A percentile compares a stretch with the other conserved stretches of the same genome.
Conservation (phyloP, 2,888 invertebrate genomes). For the Dendrolimus houi region DNA sequence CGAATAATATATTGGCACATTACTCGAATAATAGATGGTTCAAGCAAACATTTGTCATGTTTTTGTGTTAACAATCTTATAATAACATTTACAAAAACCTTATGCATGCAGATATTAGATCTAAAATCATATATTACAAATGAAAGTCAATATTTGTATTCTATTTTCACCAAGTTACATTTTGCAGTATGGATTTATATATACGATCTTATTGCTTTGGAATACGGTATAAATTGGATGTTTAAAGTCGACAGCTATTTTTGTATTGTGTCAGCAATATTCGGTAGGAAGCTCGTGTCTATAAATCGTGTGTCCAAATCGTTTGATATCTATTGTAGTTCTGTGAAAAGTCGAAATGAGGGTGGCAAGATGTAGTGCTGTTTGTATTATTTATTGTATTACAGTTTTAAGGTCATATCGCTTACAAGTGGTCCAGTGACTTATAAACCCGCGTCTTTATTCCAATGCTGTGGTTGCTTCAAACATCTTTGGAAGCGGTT, state of each 20-base stretch:
- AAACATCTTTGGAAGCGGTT: no score
- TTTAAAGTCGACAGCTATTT: not conserved
- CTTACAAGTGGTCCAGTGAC: no score
- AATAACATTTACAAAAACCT: slow-evolving; percentile 1
- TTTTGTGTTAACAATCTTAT: slow-evolving; percentile 28
- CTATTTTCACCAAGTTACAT: not conserved
- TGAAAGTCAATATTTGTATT: not conserved
- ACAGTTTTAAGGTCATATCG: not conserved
- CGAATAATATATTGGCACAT: slow-evolving; percentile 68
- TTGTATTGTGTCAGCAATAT: not conserved
- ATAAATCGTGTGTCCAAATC: not conserved
- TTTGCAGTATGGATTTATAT: not conserved
- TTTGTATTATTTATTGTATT: not conserved
- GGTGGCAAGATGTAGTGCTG: not conserved
- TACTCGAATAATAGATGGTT: slow-evolving; percentile 65
- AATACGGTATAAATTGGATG: not conserved
- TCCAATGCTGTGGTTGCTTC: no score
- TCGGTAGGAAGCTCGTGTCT: not conserved
- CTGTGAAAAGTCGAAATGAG: not conserved
- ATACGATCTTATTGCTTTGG: not conserved
- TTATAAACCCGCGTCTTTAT: no score
- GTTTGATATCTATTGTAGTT: not conserved
- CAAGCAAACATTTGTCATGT: slow-evolving; percentile 59
- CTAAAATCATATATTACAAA: not conserved
- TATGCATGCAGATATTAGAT: slow-evolving; percentile 10